These are phyloP conservation scores for Volucella bombylans DNA, from an alignment of 2,888 invertebrate genomes.

Conservation along the genomic window DNA sequence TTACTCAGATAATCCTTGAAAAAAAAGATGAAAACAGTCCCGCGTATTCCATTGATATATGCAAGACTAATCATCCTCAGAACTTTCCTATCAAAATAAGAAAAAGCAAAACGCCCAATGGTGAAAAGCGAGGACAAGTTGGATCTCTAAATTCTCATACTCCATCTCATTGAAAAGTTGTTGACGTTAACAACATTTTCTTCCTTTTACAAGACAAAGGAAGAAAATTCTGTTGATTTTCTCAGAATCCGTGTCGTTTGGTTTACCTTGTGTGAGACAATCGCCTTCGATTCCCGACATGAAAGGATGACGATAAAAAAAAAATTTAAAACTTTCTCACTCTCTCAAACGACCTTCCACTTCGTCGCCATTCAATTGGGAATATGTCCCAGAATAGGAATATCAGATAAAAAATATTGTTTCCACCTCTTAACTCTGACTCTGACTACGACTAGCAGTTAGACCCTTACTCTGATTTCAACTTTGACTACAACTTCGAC, in stretches of 20 bases:
- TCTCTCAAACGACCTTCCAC: constrained; percentile 35
- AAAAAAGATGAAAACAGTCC: no score
- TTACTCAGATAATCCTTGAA: no score
- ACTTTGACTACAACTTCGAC: neutral
- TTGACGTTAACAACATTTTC: constrained; percentile 41
- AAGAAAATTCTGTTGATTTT: constrained; percentile 44
- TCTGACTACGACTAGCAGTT: neutral
- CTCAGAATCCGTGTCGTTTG: constrained; percentile 35
- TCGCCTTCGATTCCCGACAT: constrained; percentile 14
- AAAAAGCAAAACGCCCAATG: neutral
- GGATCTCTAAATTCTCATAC: neutral
- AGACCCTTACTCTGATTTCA: neutral
- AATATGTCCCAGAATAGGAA: constrained; percentile 31
- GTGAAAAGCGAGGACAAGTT: constrained; percentile 3
- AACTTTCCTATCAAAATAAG: neutral
- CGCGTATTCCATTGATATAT: no score
- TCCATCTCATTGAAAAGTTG: constrained; percentile 33
- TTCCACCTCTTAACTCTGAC: constrained; percentile 40
- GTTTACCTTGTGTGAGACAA: constrained; percentile 36
- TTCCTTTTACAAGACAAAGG: neutral
- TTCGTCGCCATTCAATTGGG: constrained; percentile 32
- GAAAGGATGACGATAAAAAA: neutral
- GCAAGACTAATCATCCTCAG: neutral
- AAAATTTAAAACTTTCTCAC: constrained; percentile 1
- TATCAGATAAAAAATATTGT: constrained; percentile 43